Evolutionary conservation across 2,797 vertebrate species (phyloP).

Genomic region (Cryptoblepharus egeriae): DNA sequence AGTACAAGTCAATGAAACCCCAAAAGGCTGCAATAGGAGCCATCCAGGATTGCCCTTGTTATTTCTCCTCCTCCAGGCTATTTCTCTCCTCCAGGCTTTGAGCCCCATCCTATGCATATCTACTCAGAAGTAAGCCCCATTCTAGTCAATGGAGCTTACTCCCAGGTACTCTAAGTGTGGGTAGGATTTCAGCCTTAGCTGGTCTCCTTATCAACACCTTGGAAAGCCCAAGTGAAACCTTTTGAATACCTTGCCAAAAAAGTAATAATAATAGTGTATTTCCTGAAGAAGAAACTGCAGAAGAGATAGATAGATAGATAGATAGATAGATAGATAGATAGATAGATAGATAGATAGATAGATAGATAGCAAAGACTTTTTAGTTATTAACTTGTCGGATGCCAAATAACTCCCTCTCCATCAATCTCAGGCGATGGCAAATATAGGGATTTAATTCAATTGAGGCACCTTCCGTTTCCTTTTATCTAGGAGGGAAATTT

Average conservation of each 20-base stretch:
- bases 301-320: no score
- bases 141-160: no score
- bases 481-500: conserved; percentile 48
- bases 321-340: no score
- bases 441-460: conserved; percentile 54
- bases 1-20: background rate
- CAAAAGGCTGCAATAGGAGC: background rate
- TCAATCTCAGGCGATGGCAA: conserved; percentile 52
- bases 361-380: no score
- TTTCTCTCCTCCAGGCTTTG: no score
- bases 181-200: no score
- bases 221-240: background rate
- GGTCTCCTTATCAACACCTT: background rate
- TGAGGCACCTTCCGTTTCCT: conserved; percentile 51
- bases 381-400: background rate
- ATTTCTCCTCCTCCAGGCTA: background rate
- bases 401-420: conserved; percentile 16
- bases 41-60: background rate
- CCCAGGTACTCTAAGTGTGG: no score
- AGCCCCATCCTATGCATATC: no score
- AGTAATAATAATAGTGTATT: no score
- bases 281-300: no score
- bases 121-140: no score
- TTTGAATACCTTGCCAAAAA: background rate
- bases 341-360: no score